A percentile compares a stretch with the other conserved stretches of the same genome.
Evolutionary conservation across 2,888 invertebrate species (phyloP).

Genomic region (Acleris laterana): DNA sequence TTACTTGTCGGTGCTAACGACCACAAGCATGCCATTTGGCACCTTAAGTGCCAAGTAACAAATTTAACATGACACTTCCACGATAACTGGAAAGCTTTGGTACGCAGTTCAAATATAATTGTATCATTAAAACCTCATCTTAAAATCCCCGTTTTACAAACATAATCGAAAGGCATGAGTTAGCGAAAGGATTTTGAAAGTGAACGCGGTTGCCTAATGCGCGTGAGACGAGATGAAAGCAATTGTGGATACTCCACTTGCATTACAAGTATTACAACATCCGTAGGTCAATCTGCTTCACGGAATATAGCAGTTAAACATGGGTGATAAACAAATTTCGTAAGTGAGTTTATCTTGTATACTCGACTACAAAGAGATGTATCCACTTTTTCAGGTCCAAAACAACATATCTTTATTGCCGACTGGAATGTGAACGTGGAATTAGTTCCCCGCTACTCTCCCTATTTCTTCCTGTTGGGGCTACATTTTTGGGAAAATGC

Average conservation of each 20-base stretch:
- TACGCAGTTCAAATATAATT: not conserved
- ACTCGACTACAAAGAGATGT: too few relatives aligned
- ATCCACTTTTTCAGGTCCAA: too few relatives aligned
- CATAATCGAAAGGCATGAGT: conserved; percentile 27
- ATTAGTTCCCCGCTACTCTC: too few relatives aligned
- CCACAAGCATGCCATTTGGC: not conserved
- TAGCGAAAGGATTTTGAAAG: conserved; percentile 69
- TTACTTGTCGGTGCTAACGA: not conserved
- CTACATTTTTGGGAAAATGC: too few relatives aligned
- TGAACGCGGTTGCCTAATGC: conserved; percentile 59
- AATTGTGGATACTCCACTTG: conserved; percentile 50
- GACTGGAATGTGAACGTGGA: too few relatives aligned
- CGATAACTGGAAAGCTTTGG: not conserved
- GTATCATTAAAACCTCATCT: not conserved
- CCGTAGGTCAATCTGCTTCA: conserved; percentile 43
- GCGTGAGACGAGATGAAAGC: conserved; percentile 54
- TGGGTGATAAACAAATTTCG: conserved; percentile 21
- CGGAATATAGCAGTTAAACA: conserved; percentile 14
- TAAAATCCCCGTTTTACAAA: conserved; percentile 4
- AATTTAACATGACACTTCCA: not conserved
- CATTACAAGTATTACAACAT: conserved; percentile 56
- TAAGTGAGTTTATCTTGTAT: too few relatives aligned
- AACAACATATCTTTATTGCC: too few relatives aligned
- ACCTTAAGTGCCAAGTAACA: not conserved
- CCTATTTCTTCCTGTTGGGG: too few relatives aligned